Evolutionary conservation across 2,888 invertebrate genomes (phyloP).

Genomic region (Pristionchus entomophagus): DNA sequence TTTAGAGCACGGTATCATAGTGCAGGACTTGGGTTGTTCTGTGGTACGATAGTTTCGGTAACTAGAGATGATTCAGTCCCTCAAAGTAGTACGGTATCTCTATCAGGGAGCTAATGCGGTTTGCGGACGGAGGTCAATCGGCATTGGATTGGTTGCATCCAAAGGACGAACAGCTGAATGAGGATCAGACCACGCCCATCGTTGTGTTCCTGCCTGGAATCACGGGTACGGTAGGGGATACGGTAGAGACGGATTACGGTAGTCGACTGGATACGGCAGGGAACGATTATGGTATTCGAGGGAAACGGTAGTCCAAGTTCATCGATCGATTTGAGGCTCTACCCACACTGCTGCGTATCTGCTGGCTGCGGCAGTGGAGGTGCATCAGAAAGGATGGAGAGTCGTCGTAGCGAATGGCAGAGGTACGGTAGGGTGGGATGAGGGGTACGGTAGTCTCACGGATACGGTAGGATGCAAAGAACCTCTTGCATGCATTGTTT

Average conservation of each 20-base stretch:
- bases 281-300: conserved; percentile 81
- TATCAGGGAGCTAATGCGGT: conserved; percentile 62
- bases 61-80: too few species aligned
- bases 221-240: conserved; percentile 80
- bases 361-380: conserved; percentile 32
- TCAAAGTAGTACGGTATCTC: neutral
- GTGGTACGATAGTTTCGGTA: too few species aligned
- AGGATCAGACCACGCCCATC: conserved; percentile 79
- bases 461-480: neutral
- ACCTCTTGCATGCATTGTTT: too few species aligned
- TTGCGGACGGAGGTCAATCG: conserved; percentile 86
- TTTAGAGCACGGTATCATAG: neutral
- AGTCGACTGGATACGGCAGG: conserved; percentile 74
- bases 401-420: conserved; percentile 7
- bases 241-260: too few species aligned
- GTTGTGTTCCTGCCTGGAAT: conserved; percentile 87
- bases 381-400: conserved; percentile 30
- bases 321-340: conserved; percentile 78
- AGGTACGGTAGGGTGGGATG: conserved; percentile 25
- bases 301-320: conserved; percentile 79
- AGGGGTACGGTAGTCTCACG: conserved; percentile 37
- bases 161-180: conserved; percentile 51
- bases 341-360: conserved; percentile 39
- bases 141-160: conserved; percentile 84
- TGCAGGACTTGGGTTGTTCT: neutral